Evolutionary conservation across 2,113 vertebrate genomes (phyloP).

Genomic region (Lutjanus erythropterus): DNA sequence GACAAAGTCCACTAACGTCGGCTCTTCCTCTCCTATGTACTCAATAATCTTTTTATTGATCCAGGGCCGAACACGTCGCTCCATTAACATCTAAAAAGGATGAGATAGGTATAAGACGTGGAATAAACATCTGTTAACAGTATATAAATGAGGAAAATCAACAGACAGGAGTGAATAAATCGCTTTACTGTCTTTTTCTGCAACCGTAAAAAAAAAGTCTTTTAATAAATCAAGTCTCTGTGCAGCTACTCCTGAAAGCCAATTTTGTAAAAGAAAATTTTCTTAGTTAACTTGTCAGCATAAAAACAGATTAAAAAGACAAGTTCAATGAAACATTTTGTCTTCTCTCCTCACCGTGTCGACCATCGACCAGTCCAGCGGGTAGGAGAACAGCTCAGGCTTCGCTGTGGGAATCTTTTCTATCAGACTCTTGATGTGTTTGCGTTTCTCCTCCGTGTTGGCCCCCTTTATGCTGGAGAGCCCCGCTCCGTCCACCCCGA

Average conservation of each 20-base stretch:
- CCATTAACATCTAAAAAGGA: constrained; percentile 91
- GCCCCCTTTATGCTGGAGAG: constrained; percentile 89
- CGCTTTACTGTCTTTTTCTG: background rate
- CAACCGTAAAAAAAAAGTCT: too few relatives aligned
- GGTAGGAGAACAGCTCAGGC: constrained; percentile 97
- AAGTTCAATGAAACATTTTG: background rate
- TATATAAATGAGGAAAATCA: background rate
- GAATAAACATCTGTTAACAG: background rate
- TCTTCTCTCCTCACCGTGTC: constrained; percentile 89
- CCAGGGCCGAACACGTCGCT: constrained; percentile 96
- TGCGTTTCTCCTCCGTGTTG: constrained; percentile 96
- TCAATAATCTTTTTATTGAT: constrained; percentile 99
- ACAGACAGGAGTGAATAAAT: background rate
- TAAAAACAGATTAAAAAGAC: background rate
- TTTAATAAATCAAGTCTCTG: background rate
- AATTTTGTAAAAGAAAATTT: background rate
- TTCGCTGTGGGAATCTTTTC: constrained; percentile 99
- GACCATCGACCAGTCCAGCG: constrained; percentile 97
- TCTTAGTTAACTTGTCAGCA: background rate
- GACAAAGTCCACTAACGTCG: constrained; percentile 98
- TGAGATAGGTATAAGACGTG: background rate
- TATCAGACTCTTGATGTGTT: constrained; percentile 98
- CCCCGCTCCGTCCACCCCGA: constrained; percentile 76
- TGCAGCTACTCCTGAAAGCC: background rate
- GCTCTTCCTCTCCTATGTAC: constrained; percentile 99